Conservation (phyloP, 64 coral and sea anemone species). For the Montipora capricornis region DNA sequence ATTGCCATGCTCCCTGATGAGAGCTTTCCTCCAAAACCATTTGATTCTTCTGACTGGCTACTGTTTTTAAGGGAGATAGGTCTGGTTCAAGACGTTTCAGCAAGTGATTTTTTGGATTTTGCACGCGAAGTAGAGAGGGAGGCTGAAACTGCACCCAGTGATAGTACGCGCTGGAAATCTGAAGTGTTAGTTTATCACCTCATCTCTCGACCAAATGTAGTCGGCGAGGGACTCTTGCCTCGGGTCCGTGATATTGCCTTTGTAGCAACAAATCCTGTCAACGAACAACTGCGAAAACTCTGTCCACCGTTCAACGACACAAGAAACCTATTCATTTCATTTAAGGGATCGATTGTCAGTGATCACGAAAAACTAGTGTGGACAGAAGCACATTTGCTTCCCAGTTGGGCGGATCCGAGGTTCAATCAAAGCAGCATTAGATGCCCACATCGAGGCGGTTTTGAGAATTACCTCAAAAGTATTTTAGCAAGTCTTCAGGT, state of each 20-base stretch:
- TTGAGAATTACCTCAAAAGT: background rate
- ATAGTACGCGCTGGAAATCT: slow-evolving; percentile 21
- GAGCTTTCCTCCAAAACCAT: slow-evolving; percentile 18
- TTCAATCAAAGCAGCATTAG: background rate
- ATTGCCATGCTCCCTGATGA: slow-evolving; percentile 7
- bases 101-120: slow-evolving; percentile 6
- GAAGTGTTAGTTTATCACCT: slow-evolving; percentile 33
- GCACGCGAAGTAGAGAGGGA: slow-evolving; percentile 49
- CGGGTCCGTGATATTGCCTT: slow-evolving; percentile 24
- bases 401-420: background rate
- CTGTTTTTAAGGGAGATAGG: slow-evolving; percentile 43
- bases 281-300: background rate
- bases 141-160: background rate
- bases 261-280: background rate
- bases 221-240: slow-evolving; percentile 4
- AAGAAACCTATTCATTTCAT: background rate
- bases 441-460: background rate
- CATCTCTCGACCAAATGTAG: slow-evolving; percentile 16
- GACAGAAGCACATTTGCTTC: slow-evolving; percentile 57
- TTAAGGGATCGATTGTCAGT: background rate
- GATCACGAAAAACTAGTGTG: slow-evolving; percentile 23
- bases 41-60: slow-evolving; percentile 37
- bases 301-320: background rate
- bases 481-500: background rate
- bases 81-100: slow-evolving; percentile 13